These are phyloP conservation scores for Mystacides longicornis DNA, from an alignment of 2,888 invertebrate genomes.

Conservation along the genomic window DNA sequence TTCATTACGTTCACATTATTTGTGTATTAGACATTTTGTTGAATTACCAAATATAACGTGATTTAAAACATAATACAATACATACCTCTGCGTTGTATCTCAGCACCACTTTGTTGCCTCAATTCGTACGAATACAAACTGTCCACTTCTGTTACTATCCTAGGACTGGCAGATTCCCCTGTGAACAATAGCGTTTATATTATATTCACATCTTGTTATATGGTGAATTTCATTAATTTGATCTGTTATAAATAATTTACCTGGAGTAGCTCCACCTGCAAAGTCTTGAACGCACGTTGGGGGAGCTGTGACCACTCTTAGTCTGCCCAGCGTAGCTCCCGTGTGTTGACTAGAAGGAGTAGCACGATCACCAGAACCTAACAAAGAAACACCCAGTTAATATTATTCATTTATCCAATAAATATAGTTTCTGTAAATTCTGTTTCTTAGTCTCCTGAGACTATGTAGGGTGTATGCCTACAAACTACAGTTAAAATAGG, in stretches of 20 bases:
- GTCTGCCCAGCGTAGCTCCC: constrained; percentile 63
- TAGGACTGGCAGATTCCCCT: constrained; percentile 51
- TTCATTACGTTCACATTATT: too few relatives aligned
- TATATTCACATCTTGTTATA: too few relatives aligned
- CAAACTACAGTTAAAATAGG: too few relatives aligned
- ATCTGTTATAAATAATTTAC: constrained; percentile 26
- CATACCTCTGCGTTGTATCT: constrained; percentile 23
- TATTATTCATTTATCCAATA: too few relatives aligned
- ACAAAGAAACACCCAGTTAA: too few relatives aligned
- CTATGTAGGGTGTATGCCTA: too few relatives aligned
- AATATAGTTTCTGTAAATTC: too few relatives aligned
- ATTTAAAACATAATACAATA: background rate
- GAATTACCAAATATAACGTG: too few relatives aligned
- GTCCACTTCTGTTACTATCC: constrained; percentile 52
- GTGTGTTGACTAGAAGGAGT: constrained; percentile 34
- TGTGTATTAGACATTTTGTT: too few relatives aligned
- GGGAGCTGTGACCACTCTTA: constrained; percentile 62
- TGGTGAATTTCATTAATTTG: too few relatives aligned
- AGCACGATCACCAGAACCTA: constrained; percentile 25
- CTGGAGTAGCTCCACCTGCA: constrained; percentile 34
- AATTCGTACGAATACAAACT: constrained; percentile 49
- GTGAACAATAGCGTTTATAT: too few relatives aligned
- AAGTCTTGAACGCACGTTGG: constrained; percentile 53
- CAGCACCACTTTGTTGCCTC: constrained; percentile 20
- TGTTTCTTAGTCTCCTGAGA: too few relatives aligned